phyloP scores from a whole-genome alignment of 92 coral and sea anemone species.

The Scolanthus callimorphus region DNA sequence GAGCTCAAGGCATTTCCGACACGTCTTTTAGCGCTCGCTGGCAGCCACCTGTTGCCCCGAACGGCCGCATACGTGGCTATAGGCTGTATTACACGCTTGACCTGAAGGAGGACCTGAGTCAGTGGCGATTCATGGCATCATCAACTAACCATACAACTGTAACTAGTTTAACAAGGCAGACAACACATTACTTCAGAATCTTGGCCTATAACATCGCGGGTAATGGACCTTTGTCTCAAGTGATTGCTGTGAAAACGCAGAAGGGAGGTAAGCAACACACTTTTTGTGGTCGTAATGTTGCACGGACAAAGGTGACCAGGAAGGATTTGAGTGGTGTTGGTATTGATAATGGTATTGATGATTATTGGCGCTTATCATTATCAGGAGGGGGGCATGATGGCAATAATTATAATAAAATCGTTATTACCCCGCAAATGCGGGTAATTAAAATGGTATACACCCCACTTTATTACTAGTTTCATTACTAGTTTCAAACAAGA shows the following conservation, averaged over 20 bases:
- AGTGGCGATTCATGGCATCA: conserved; percentile 52
- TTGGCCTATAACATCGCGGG: conserved; percentile 65
- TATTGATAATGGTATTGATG: no score
- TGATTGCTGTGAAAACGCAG: conserved; percentile 73
- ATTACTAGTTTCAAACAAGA: no score
- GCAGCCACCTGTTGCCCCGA: conserved; percentile 80
- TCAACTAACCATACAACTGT: conserved; percentile 53
- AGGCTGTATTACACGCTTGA: conserved; percentile 67
- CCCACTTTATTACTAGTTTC: no score
- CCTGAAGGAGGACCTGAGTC: conserved; percentile 23
- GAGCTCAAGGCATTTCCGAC: conserved; percentile 62
- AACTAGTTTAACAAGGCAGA: conserved; percentile 25
- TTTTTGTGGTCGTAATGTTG: background rate
- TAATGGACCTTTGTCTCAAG: conserved; percentile 63
- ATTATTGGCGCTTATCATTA: no score
- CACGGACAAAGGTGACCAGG: no score
- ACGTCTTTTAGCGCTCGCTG: conserved; percentile 73
- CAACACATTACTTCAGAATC: conserved; percentile 63
- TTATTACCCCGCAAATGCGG: no score
- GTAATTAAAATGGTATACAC: no score
- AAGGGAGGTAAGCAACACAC: conserved; percentile 68
- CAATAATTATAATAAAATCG: no score
- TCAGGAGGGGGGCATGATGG: no score
- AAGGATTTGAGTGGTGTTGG: no score
- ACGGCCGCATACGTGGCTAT: conserved; percentile 68